Evolutionary conservation across 2,888 invertebrate species (phyloP), one percentile per base, ranked within the genome.

Genomic region (Micropterix aruncella): DNA sequence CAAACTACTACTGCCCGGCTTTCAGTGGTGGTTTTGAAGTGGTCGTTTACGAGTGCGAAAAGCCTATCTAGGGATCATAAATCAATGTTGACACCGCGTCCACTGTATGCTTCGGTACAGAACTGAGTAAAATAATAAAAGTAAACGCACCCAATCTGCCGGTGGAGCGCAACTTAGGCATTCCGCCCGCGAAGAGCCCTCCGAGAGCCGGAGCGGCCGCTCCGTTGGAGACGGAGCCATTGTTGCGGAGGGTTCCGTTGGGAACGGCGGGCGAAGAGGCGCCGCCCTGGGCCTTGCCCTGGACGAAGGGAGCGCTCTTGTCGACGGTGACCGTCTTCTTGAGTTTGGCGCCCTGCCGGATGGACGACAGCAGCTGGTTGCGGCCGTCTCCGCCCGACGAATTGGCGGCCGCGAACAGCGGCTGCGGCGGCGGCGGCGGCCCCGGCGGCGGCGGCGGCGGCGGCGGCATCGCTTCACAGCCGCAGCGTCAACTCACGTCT

Each of bases 301-400:
- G 69, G 52, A 90, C 67, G 42, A 75, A 61, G 0, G 93, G 93
- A 43, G 78, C 83, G 75, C 93, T 93, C 64, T 89, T 86, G 60
- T 94, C 93, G 55, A 85, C 82, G n/a, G 92, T 92, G 1, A 81
- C 80, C 44, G 90, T 74, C 66, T 91, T 92, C 62, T 87, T 91
- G 51, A 93, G 66, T 55, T 76, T 76, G 43, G 82, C 66, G 46
- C 92, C 93, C 60, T 83, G 82, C 54, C 89, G 79, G 55, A 93
- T 93, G 9, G 88, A 87, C 56, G 79, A 80, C 38, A 93, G 67
- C 46, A 93, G 68, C 40, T 84, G 79, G 55, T 76, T 75, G 56
- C 88, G 71, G 47, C 74, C 71, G 53, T 80, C 77, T n/a, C 72
- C 65, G 1, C 66, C 60, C n/a, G 63, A 58, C 44, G 63, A 57